Conservation (phyloP, 2,113 vertebrate species). For the Ageneiosus marmoratus region DNA sequence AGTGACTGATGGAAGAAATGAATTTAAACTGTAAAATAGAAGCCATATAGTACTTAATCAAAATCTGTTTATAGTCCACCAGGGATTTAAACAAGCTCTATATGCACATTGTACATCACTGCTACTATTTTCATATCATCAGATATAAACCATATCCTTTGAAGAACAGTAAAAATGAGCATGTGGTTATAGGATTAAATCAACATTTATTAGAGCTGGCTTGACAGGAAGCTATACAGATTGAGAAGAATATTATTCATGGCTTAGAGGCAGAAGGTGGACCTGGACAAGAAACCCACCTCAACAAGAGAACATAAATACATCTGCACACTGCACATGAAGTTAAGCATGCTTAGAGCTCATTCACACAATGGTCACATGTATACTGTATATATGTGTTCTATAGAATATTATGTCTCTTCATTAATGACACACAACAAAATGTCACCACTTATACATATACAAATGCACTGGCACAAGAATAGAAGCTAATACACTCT, state of each 20-base stretch:
- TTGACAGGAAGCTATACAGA: constrained; percentile 42
- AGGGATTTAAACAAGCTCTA: not conserved
- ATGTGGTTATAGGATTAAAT: constrained; percentile 23
- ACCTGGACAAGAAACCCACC: constrained; percentile 34
- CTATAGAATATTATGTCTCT: constrained; percentile 67
- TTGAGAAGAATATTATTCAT: constrained; percentile 47
- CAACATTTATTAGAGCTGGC: constrained; percentile 53
- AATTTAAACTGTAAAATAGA: too few species aligned
- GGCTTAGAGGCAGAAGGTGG: constrained; percentile 50
- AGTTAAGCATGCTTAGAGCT: constrained; percentile 69
- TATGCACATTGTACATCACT: not conserved
- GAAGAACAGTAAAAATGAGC: not conserved
- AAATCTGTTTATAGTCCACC: constrained; percentile 1
- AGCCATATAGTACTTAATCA: not conserved
- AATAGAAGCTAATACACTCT: constrained; percentile 37
- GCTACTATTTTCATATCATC: not conserved
- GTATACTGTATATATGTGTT: constrained; percentile 68
- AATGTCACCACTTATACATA: constrained; percentile 70
- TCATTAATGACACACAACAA: constrained; percentile 69
- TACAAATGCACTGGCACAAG: constrained; percentile 52
- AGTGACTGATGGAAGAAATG: too few species aligned
- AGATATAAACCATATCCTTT: not conserved
- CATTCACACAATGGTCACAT: constrained; percentile 69
- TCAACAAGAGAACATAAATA: constrained; percentile 46
- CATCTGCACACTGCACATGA: constrained; percentile 66